These are phyloP conservation scores for Drosophila murphyi DNA, from an alignment of 1,140 invertebrate species.

Conservation along the genomic window DNA sequence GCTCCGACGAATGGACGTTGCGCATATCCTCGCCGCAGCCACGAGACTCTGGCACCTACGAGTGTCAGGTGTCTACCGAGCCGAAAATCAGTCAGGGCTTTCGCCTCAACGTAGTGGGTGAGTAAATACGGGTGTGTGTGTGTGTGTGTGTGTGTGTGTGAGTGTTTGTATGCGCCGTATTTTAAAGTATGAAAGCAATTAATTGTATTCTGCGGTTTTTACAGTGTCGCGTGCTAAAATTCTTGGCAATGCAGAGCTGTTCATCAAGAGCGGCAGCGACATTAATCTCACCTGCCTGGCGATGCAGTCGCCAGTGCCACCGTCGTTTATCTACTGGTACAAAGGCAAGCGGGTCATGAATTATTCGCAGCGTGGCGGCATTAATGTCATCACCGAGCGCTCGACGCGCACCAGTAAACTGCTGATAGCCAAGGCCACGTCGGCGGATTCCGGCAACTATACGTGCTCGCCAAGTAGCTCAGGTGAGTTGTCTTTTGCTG, in stretches of 20 bases:
- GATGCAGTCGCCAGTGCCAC: conserved; percentile 93
- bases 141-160: conserved; percentile 59
- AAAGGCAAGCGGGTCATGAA: conserved; percentile 94
- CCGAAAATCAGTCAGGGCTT: conserved; percentile 93
- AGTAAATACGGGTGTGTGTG: conserved; percentile 84
- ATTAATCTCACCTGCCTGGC: conserved; percentile 96
- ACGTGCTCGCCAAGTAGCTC: conserved; percentile 91
- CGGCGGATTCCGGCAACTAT: conserved; percentile 94
- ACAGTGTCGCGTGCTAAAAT: conserved; percentile 96
- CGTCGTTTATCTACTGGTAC: conserved; percentile 96
- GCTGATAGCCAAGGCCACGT: conserved; percentile 91
- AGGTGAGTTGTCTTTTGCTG: conserved; percentile 79
- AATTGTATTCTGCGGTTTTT: conserved; percentile 58
- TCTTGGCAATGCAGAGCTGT: conserved; percentile 92
- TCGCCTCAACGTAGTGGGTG: conserved; percentile 92
- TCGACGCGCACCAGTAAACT: conserved; percentile 92
- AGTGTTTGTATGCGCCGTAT: not conserved
- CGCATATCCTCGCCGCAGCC: conserved; percentile 92
- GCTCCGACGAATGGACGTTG: conserved; percentile 94
- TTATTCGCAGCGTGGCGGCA: conserved; percentile 93
- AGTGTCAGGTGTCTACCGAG: conserved; percentile 94
- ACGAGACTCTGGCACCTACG: conserved; percentile 90
- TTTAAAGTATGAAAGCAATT: conserved; percentile 50
- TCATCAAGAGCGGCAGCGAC: conserved; percentile 94
- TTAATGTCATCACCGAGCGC: conserved; percentile 94